Evolutionary conservation across 1,140 invertebrate genomes (phyloP), one percentile per base, ranked within the genome.

Genomic region (Holotrichia oblita): DNA sequence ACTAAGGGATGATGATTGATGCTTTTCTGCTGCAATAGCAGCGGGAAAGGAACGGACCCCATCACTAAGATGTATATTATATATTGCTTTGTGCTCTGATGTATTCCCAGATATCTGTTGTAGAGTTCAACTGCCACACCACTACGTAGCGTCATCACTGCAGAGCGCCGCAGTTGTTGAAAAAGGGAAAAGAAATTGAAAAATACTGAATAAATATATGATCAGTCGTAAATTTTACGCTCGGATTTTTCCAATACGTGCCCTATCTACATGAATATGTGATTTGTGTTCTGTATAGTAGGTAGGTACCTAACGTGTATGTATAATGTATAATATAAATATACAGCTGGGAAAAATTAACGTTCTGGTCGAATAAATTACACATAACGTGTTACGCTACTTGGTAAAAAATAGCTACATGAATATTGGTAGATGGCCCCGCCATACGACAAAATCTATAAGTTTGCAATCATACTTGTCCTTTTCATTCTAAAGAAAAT

Each of bases 191-290:
- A 82, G 81, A 82, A 82, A 82, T 82, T 82, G 79, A 82, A 82
- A 69, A 82, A 81, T 80, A 79, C 79, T 80, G 80, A 81, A 81
- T 81, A 82, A 81, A 82, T 82, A 79, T 81, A 81, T 79, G 81
- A 82, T 82, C 80, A 79, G 78, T 78, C 81, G 81, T 82, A 82
- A 81, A 81, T 82, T 81, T 81, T 72, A 73, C 61, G 59, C 27
- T 42, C 72, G 79, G 82, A 77, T 78, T 80, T 81, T 80, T 78
- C 81, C 81, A 79, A 83, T 79, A 81, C 81, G 79, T 81, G 73
- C 81, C 61, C 17, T 79, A 81, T 81, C 80, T 79, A 76, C 77
- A 81, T 80, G 77, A 73, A 78, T 73, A 76, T 79, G 81, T 81
- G 80, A 81, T 81, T 81, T 81, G 78, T 80, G 77, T 79, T 73